These are phyloP conservation scores for Teleopsis dalmanni DNA, from an alignment of 1,140 invertebrate species.

Conservation along the genomic window DNA sequence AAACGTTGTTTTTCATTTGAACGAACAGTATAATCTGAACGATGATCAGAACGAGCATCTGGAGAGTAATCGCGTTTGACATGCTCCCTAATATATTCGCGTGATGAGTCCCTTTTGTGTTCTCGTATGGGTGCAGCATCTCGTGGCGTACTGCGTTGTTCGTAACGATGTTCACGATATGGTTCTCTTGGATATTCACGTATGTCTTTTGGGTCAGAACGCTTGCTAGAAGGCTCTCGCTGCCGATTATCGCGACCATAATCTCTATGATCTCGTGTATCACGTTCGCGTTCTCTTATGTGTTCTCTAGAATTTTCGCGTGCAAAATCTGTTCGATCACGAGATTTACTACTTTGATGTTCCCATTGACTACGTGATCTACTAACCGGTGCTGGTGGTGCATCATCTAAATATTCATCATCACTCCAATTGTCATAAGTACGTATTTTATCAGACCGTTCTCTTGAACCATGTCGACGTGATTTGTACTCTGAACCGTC, in stretches of 20 bases:
- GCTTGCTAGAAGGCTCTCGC: slow-evolving; percentile 4
- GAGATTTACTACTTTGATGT: slow-evolving; percentile 11
- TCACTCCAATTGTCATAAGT: slow-evolving; percentile 32
- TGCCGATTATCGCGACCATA: not conserved
- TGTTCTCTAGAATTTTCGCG: slow-evolving; percentile 3
- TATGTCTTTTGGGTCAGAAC: slow-evolving; percentile 13
- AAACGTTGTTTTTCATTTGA: slow-evolving; percentile 7
- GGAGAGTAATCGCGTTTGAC: slow-evolving; percentile 14
- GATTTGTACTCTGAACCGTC: slow-evolving; percentile 14
- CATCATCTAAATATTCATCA: slow-evolving; percentile 16
- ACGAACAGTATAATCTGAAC: slow-evolving; percentile 1
- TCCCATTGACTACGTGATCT: slow-evolving; percentile 37
- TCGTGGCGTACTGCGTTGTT: slow-evolving; percentile 17
- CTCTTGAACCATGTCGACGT: slow-evolving; percentile 25
- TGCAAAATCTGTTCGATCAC: not conserved
- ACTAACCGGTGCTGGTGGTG: slow-evolving; percentile 10
- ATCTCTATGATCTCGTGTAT: not conserved
- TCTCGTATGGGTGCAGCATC: slow-evolving; percentile 12
- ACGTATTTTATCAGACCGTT: slow-evolving; percentile 17
- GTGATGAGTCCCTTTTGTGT: not conserved
- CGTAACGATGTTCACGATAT: slow-evolving; percentile 13
- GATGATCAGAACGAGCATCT: slow-evolving; percentile 6
- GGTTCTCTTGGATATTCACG: slow-evolving; percentile 12
- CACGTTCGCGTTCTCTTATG: not conserved
- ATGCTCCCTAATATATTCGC: not conserved